Conservation (phyloP, 1,140 invertebrate genomes). For the Apis dorsata region DNA sequence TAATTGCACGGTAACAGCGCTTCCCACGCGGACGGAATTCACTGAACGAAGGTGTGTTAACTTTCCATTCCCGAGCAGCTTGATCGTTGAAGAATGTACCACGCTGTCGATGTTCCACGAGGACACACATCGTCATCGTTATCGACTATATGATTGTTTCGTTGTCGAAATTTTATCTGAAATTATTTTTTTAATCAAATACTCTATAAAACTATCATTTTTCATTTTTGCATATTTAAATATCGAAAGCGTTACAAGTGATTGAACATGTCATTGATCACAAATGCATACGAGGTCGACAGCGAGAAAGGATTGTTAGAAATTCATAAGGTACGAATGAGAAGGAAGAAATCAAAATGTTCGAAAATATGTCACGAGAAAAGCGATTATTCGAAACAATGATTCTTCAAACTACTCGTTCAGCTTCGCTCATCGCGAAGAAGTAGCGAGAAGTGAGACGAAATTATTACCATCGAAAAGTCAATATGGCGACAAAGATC, state of each 20-base stretch:
- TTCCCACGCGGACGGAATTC: constrained; percentile 38
- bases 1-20: constrained; percentile 45
- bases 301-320: not conserved
- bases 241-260: not conserved
- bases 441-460: constrained; percentile 40
- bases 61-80: constrained; percentile 29
- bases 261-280: not conserved
- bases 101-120: constrained; percentile 6
- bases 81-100: constrained; percentile 27
- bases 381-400: not conserved
- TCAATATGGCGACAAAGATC: not conserved
- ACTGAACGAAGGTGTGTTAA: constrained; percentile 35
- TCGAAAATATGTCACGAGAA: not conserved
- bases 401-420: constrained; percentile 32
- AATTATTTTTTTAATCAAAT: not conserved
- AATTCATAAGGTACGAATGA: not conserved
- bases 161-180: not conserved
- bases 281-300: not conserved
- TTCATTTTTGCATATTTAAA: not conserved
- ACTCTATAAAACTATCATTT: not conserved
- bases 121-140: not conserved
- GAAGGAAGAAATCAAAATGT: not conserved
- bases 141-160: not conserved
- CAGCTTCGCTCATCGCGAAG: constrained; percentile 27
- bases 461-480: not conserved